Percentiles rank a stretch among this genome's conserved stretches.
Evolutionary conservation across 2,888 invertebrate genomes (phyloP).

Genomic region (Colletes collaris): DNA sequence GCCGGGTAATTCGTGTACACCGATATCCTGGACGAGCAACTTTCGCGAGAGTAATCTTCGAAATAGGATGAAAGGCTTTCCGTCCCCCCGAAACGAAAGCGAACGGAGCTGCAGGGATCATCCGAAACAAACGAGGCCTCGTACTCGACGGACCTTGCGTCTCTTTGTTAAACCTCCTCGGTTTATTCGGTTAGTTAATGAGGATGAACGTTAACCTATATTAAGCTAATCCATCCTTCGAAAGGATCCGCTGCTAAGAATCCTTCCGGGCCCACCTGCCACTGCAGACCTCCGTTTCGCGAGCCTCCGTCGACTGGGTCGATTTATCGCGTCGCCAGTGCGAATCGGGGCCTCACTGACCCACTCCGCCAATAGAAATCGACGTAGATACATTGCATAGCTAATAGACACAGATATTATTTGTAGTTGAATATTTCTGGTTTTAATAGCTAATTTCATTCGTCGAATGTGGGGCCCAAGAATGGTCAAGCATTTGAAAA

Average conservation of each 20-base stretch:
- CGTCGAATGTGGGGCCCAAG: too few relatives aligned
- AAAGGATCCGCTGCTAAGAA: background rate
- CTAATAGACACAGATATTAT: too few relatives aligned
- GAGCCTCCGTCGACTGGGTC: background rate
- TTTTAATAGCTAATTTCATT: too few relatives aligned
- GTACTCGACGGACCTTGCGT: background rate
- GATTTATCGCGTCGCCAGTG: too few relatives aligned
- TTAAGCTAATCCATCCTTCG: slow-evolving; percentile 68
- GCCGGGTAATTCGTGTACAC: background rate
- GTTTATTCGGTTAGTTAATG: slow-evolving; percentile 75
- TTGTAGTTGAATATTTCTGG: too few relatives aligned
- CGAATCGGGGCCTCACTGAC: too few relatives aligned
- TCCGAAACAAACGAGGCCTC: slow-evolving; percentile 51
- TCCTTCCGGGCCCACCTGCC: background rate
- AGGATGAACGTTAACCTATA: slow-evolving; percentile 76
- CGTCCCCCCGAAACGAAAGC: too few relatives aligned
- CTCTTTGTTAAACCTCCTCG: slow-evolving; percentile 60
- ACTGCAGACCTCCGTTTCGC: background rate
- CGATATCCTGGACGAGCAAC: background rate
- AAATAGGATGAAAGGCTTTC: slow-evolving; percentile 46
- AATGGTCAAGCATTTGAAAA: too few relatives aligned
- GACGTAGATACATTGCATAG: too few relatives aligned
- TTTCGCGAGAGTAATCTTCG: slow-evolving; percentile 40
- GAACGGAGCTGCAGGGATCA: slow-evolving; percentile 33
- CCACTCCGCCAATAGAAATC: too few relatives aligned